These are phyloP conservation scores for Lepisosteus osseus DNA, from an alignment of 2,113 vertebrate genomes.

Conservation along the genomic window DNA sequence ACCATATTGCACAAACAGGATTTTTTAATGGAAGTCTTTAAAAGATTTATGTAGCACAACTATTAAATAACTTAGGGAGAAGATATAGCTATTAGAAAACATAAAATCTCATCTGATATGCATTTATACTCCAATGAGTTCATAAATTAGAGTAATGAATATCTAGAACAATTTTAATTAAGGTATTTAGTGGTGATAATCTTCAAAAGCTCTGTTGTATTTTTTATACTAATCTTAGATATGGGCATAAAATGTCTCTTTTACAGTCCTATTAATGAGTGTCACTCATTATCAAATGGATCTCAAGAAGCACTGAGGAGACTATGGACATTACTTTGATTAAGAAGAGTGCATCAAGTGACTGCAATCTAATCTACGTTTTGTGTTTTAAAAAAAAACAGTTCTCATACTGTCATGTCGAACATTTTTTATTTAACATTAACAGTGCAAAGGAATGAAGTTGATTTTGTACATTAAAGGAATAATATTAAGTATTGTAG, in stretches of 20 bases:
- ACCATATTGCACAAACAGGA: neutral
- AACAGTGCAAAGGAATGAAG: neutral
- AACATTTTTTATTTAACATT: neutral
- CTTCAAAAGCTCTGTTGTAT: constrained; percentile 5
- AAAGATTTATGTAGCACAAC: neutral
- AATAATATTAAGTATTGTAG: too few species aligned
- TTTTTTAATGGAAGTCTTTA: neutral
- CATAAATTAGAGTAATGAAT: neutral
- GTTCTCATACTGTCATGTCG: neutral
- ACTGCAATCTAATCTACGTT: neutral
- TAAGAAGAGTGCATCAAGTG: neutral
- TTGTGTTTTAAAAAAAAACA: neutral
- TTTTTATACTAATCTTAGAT: constrained; percentile 11
- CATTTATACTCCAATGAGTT: neutral
- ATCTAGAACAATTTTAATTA: constrained; percentile 1
- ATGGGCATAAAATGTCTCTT: constrained; percentile 5
- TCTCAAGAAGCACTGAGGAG: neutral
- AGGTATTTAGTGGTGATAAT: neutral
- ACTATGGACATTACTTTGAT: neutral
- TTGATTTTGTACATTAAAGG: neutral
- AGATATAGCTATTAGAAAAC: neutral
- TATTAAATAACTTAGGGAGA: neutral
- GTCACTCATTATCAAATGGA: neutral
- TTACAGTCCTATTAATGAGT: constrained; percentile 6
- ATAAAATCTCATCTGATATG: constrained; percentile 1